Conservation (phyloP, 37 sponge, comb jelly and placozoan species). For the Axinella damicornis region DNA sequence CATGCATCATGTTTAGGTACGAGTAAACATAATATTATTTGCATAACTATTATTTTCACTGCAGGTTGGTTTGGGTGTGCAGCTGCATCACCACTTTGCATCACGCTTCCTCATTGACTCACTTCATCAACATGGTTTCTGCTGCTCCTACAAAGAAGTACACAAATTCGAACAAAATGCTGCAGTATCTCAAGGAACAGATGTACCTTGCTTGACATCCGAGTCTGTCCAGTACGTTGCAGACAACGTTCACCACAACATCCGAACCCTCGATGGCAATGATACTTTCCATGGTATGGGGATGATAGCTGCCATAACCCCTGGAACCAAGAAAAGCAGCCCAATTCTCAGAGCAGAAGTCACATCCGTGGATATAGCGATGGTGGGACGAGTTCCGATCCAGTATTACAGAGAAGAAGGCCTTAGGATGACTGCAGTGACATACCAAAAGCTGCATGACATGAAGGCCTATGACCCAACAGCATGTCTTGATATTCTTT, state of each 20-base stretch:
- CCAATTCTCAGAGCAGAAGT: too few relatives aligned
- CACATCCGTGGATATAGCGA: not conserved
- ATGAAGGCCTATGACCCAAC: constrained; percentile 35
- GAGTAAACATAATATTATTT: too few relatives aligned
- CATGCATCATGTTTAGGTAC: too few relatives aligned
- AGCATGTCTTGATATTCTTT: constrained; percentile 49
- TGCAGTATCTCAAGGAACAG: constrained; percentile 4
- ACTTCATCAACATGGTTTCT: not conserved
- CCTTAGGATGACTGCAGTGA: constrained; percentile 35
- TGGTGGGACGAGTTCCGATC: constrained; percentile 23
- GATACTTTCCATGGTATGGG: constrained; percentile 48
- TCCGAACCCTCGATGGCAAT: constrained; percentile 36
- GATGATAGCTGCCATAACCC: constrained; percentile 51
- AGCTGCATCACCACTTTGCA: not conserved
- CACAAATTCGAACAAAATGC: constrained; percentile 21
- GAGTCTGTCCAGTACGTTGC: constrained; percentile 63
- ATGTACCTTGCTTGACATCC: not conserved
- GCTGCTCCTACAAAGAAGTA: not conserved
- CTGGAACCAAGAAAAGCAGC: not conserved
- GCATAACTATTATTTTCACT: too few relatives aligned
- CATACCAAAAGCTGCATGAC: constrained; percentile 44
- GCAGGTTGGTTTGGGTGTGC: constrained; percentile 10
- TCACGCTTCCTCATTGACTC: not conserved
- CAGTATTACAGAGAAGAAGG: constrained; percentile 37
- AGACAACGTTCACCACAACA: constrained; percentile 39